phyloP scores from a whole-genome alignment of 2,113 vertebrate species.

The Hiodon tergisus region DNA sequence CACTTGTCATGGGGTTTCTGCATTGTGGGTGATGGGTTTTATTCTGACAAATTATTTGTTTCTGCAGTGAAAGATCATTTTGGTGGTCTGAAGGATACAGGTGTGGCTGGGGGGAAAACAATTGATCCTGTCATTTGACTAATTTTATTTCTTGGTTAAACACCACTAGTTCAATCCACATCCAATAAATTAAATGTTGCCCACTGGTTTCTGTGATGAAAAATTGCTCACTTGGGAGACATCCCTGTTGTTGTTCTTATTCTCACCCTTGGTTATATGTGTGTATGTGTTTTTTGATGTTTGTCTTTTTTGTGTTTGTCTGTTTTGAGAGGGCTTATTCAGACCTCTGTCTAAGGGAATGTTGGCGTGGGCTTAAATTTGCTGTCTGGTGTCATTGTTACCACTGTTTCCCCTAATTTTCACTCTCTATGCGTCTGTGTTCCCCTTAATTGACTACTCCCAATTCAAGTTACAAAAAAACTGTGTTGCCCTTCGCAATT shows the following conservation, averaged over 20 bases:
- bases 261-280: background rate
- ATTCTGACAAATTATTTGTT: background rate
- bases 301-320: constrained; percentile 5
- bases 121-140: background rate
- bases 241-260: background rate
- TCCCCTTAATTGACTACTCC: background rate
- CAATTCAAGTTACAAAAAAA: background rate
- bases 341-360: background rate
- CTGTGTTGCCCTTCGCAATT: background rate
- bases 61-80: background rate
- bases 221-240: background rate
- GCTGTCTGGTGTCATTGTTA: background rate
- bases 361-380: background rate
- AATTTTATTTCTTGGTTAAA: background rate
- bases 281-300: background rate
- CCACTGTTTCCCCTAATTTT: background rate
- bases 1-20: background rate
- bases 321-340: background rate
- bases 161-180: background rate
- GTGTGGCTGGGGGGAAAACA: background rate
- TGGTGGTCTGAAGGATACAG: background rate
- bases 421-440: background rate
- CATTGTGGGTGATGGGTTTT: too few species aligned
- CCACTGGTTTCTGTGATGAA: background rate
- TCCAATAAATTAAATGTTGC: constrained; percentile 2